Percentiles rank a stretch among this genome's conserved stretches.
Evolutionary conservation across 2,888 invertebrate genomes (phyloP).

Genomic region (Aphodius sticticus): DNA sequence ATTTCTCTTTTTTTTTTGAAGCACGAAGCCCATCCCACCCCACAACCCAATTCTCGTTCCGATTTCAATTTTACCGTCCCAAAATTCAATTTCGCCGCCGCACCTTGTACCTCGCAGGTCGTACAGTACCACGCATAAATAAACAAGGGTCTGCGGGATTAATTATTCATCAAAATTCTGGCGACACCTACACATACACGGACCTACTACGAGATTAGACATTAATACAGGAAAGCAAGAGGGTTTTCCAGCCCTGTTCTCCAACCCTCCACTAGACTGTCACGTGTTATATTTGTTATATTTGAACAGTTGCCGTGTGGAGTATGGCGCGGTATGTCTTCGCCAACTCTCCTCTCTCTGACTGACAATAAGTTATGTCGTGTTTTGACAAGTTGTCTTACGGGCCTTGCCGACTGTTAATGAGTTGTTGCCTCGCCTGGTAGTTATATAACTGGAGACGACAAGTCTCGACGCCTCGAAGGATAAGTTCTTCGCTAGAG

Average conservation of each 20-base stretch:
- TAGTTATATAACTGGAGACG: neutral
- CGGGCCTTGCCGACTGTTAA: neutral
- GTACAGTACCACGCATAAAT: neutral
- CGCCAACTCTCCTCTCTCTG: neutral
- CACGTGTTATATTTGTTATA: conserved; percentile 4
- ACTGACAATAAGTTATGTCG: neutral
- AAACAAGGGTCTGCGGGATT: neutral
- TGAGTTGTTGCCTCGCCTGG: neutral
- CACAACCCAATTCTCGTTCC: neutral
- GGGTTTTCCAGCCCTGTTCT: neutral
- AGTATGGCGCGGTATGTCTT: neutral
- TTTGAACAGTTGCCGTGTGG: neutral
- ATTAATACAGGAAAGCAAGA: neutral
- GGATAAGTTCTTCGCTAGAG: neutral
- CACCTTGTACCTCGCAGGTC: neutral
- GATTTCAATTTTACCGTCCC: neutral
- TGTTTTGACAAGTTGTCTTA: neutral
- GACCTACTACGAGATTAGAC: neutral
- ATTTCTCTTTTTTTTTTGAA: neutral
- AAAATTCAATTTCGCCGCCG: neutral
- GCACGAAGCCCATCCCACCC: neutral
- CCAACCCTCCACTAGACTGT: neutral
- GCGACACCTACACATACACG: neutral
- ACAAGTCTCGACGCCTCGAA: neutral
- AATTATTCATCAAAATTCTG: neutral